Evolutionary conservation across 2,888 invertebrate genomes (phyloP), one percentile per base, ranked within the genome.

Genomic region (Synanthedon myopaeformis): DNA sequence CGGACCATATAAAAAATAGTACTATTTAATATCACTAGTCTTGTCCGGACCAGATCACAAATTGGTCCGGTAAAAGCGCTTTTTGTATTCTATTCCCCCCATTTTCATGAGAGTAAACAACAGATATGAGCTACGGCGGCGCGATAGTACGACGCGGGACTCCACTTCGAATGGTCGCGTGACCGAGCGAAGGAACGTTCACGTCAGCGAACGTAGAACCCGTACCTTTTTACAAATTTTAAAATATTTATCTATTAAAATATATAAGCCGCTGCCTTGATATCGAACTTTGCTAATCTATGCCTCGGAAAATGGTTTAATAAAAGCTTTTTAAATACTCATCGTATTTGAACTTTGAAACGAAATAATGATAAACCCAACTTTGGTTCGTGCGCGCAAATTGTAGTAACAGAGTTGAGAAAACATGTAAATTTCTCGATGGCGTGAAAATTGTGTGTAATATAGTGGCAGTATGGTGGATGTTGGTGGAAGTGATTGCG

Each of bases 391-490:
- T 6, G 11, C n/a, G 45, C 14, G 45, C 4, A 45, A 45, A 12
- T 45, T 45, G 35, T 8, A 10, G 35, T 13, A 45, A 13, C 13
- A 45, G 45, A 12, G n/a, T 45, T 45, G 13, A 45, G 66, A 70
- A 73, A 82, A 76, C 70, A 85, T 84, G 86, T 86, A 82, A 84
- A 66, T 74, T 76, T 41, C 70, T 76, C 69, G 68, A 72, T 76
- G 78, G 75, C 76, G 80, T 78, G 74, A 74, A 70, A 76, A 79
- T 76, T 74, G 74, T 70, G 76, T 76, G 72, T 23, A 23, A 79
- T 76, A 76, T 68, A 66, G 84, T 80, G 84, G 80, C 86, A 87
- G 86, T 77, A 87, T 87, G 86, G 84, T 87, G 82, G 78, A 82
- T 85, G 80, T 75, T 76, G 81, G 85, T 86, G 83, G 78, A 79